Evolutionary conservation across 2,113 vertebrate genomes (phyloP).

Genomic region (Cairina moschata): DNA sequence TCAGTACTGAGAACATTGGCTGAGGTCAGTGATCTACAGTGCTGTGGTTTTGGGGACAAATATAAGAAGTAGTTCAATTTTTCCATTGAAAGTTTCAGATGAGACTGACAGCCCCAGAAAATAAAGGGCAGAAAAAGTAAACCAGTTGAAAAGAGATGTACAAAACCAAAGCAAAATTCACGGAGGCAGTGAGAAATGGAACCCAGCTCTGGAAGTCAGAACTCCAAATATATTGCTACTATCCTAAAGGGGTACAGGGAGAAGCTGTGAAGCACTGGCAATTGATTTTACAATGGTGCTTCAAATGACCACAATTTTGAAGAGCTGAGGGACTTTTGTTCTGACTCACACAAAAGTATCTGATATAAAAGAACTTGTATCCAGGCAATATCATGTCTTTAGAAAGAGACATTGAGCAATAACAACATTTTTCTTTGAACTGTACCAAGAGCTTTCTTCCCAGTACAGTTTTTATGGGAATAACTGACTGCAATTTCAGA

Average conservation of each 20-base stretch:
- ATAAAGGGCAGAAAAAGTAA: not conserved
- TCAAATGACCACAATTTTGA: not conserved
- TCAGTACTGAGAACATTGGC: not conserved
- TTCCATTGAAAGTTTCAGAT: slow-evolving; percentile 2
- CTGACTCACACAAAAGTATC: slow-evolving; percentile 19
- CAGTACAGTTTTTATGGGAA: not conserved
- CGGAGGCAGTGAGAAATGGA: not conserved
- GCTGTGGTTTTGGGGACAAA: not conserved
- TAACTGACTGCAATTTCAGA: slow-evolving; percentile 32
- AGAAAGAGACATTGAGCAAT: slow-evolving; percentile 29
- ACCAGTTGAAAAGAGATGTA: not conserved
- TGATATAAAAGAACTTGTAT: slow-evolving; percentile 15
- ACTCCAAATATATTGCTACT: not conserved
- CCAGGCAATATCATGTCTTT: slow-evolving; percentile 22
- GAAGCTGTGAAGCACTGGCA: not conserved
- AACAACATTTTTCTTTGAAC: slow-evolving; percentile 36
- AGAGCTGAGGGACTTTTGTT: not conserved
- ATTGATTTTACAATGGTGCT: not conserved
- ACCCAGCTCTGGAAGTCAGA: not conserved
- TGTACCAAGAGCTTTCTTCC: slow-evolving; percentile 3
- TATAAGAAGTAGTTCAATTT: not conserved
- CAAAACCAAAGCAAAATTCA: not conserved
- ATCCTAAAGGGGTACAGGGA: not conserved
- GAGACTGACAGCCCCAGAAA: not conserved
- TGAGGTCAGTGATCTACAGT: not conserved